Percentiles rank a stretch among this genome's conserved stretches.
Conservation (phyloP, 2,888 invertebrate species). For the Dryococelus australis region DNA sequence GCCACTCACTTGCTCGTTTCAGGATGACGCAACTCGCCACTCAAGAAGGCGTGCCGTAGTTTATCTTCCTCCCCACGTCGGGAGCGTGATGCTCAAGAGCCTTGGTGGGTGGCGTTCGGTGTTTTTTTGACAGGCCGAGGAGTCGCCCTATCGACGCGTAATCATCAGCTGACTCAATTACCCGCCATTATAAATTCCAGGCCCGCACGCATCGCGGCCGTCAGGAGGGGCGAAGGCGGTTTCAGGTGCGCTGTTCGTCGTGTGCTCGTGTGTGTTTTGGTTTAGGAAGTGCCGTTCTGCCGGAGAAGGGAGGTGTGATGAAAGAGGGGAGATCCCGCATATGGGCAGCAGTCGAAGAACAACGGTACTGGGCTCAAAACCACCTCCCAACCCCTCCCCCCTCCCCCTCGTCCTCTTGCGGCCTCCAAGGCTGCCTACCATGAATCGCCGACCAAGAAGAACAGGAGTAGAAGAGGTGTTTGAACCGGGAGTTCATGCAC, state of each 20-base stretch:
- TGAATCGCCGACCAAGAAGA: neutral
- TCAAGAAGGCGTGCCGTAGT: no score
- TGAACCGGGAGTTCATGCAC: conserved; percentile 6
- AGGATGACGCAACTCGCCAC: neutral
- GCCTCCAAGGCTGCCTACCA: neutral
- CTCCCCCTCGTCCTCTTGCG: no score
- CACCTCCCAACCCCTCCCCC: neutral
- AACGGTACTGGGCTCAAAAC: neutral
- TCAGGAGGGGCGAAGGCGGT: no score
- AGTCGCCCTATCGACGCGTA: neutral
- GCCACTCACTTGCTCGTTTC: no score
- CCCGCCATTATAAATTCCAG: neutral
- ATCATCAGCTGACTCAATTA: conserved; percentile 1
- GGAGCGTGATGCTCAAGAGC: neutral
- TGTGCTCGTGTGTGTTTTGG: neutral
- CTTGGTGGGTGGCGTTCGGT: neutral
- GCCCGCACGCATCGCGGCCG: neutral
- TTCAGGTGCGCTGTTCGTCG: no score
- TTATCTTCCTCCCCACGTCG: neutral
- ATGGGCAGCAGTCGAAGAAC: neutral
- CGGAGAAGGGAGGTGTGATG: neutral
- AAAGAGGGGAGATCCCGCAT: neutral
- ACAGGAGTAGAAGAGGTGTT: conserved; percentile 11
- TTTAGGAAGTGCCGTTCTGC: neutral
- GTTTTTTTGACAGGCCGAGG: neutral